A percentile compares a stretch with the other conserved stretches of the same genome.
These are phyloP conservation scores for Daphoenositta chrysoptera DNA, from an alignment of 2,113 vertebrate species.

Conservation along the genomic window DNA sequence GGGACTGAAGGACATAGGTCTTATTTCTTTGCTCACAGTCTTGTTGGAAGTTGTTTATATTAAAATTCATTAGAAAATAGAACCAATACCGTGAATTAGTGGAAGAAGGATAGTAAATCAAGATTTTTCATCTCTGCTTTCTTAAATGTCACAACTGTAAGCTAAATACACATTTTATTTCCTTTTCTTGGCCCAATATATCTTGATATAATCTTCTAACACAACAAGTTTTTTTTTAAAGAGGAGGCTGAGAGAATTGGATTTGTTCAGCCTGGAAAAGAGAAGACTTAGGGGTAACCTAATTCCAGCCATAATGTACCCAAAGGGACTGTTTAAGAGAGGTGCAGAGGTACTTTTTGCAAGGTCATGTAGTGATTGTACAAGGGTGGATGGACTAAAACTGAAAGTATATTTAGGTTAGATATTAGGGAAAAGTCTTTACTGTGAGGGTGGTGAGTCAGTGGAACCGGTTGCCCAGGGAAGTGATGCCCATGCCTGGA, in stretches of 20 bases:
- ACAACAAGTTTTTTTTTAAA: background rate
- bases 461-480: background rate
- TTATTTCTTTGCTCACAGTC: background rate
- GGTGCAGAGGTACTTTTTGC: background rate
- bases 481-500: background rate
- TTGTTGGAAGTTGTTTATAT: background rate
- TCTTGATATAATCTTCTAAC: background rate
- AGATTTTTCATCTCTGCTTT: background rate
- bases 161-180: background rate
- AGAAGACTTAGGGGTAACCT: background rate
- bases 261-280: background rate
- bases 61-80: background rate
- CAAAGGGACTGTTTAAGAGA: background rate
- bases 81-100: background rate
- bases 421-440: background rate
- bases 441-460: background rate
- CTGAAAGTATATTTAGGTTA: background rate
- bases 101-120: background rate
- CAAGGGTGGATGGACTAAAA: fast-evolving
- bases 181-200: background rate
- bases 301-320: background rate
- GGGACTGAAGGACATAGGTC: background rate
- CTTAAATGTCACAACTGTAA: background rate
- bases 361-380: background rate
- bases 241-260: background rate